These are phyloP conservation scores for Thysanoteuthis rhombus DNA, from an alignment of 2,888 invertebrate species.

Conservation along the genomic window DNA sequence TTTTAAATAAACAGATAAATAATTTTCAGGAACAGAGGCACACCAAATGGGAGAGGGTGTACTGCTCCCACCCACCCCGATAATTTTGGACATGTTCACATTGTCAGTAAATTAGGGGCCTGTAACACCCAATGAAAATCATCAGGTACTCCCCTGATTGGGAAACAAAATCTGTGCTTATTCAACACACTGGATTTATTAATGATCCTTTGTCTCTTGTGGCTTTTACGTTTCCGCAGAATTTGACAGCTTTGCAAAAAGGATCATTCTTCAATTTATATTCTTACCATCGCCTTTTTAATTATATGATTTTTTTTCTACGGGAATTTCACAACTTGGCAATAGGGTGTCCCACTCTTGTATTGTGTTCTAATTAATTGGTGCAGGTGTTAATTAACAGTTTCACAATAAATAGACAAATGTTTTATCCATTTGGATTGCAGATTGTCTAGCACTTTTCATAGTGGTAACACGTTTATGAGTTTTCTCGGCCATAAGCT, in stretches of 20 bases:
- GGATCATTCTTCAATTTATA: neutral
- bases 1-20: neutral
- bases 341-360: neutral
- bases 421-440: neutral
- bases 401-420: no score
- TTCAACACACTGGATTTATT: neutral
- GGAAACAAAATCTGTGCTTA: neutral
- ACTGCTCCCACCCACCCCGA: no score
- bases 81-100: no score
- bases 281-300: neutral
- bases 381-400: neutral
- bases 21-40: neutral
- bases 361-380: neutral
- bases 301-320: neutral
- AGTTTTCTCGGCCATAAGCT: neutral
- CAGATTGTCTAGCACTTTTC: neutral
- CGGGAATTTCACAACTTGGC: no score
- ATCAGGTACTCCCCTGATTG: no score
- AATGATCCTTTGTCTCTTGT: neutral
- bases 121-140: no score
- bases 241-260: neutral
- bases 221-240: neutral
- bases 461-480: neutral
- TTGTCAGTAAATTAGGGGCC: no score
- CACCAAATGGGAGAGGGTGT: no score